These are phyloP conservation scores for Tyto alba DNA, from an alignment of 2,113 vertebrate genomes.

Conservation along the genomic window DNA sequence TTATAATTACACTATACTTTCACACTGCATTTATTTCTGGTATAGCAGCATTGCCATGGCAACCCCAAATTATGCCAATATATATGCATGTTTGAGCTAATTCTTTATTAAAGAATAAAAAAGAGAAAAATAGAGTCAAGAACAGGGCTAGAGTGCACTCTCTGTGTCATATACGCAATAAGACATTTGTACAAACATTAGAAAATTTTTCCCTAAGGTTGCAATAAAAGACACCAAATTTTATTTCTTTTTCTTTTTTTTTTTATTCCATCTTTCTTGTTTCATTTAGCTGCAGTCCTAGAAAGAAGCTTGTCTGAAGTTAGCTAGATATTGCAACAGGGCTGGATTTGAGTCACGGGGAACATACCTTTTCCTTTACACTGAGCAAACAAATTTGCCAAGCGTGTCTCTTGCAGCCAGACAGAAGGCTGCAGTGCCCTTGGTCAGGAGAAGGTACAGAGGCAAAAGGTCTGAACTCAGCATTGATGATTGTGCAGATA, in stretches of 20 bases:
- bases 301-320: neutral
- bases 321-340: neutral
- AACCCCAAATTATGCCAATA: slow-evolving; percentile 42
- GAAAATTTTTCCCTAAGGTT: neutral
- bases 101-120: slow-evolving; percentile 6
- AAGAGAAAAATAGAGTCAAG: neutral
- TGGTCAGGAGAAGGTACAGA: neutral
- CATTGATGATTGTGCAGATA: neutral
- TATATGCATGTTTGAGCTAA: slow-evolving; percentile 38
- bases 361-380: neutral
- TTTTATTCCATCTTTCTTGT: neutral
- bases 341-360: neutral
- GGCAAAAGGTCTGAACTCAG: neutral
- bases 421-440: neutral
- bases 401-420: neutral
- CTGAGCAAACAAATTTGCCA: neutral
- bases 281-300: neutral
- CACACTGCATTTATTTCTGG: slow-evolving; percentile 41
- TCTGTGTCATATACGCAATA: neutral
- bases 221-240: neutral
- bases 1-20: neutral
- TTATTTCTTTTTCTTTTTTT: neutral
- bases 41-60: slow-evolving; percentile 42
- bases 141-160: neutral
- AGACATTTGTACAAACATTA: neutral